A percentile compares a stretch with the other conserved stretches of the same genome.
Conservation (phyloP, 2,113 vertebrate species). For the Trogon melanurus region DNA sequence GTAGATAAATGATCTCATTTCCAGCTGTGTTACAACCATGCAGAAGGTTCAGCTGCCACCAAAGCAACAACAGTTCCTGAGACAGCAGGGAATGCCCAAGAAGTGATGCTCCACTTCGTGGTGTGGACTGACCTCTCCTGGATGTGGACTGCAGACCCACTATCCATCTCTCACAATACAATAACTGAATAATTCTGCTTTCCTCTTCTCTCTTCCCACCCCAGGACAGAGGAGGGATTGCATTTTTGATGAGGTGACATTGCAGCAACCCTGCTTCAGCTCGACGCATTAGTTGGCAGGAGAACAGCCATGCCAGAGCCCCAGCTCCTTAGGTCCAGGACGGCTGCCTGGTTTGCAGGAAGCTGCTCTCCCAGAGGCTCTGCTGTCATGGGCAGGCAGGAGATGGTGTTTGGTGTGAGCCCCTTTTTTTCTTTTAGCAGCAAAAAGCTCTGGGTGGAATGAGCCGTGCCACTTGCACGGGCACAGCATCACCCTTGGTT, state of each 20-base stretch:
- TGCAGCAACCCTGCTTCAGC: background rate
- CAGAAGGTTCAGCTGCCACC: background rate
- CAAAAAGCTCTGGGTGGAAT: background rate
- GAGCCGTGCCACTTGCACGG: slow-evolving; percentile 15
- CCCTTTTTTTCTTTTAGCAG: background rate
- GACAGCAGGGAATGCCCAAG: background rate
- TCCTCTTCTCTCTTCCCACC: background rate
- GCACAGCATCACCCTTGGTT: slow-evolving; percentile 54
- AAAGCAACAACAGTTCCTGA: background rate
- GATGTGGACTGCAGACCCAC: background rate
- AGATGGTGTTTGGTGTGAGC: background rate
- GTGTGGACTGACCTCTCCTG: background rate
- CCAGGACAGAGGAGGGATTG: background rate
- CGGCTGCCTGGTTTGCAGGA: background rate
- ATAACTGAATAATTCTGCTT: background rate
- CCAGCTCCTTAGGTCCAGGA: background rate
- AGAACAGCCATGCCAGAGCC: background rate
- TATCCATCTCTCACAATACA: background rate
- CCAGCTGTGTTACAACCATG: background rate
- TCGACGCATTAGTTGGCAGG: background rate
- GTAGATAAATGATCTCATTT: background rate
- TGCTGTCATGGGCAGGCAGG: background rate
- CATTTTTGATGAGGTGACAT: background rate
- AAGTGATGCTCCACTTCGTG: background rate
- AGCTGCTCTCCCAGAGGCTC: background rate